These are phyloP conservation scores for Lophochroa leadbeateri DNA, from an alignment of 2,113 vertebrate genomes.

Conservation along the genomic window DNA sequence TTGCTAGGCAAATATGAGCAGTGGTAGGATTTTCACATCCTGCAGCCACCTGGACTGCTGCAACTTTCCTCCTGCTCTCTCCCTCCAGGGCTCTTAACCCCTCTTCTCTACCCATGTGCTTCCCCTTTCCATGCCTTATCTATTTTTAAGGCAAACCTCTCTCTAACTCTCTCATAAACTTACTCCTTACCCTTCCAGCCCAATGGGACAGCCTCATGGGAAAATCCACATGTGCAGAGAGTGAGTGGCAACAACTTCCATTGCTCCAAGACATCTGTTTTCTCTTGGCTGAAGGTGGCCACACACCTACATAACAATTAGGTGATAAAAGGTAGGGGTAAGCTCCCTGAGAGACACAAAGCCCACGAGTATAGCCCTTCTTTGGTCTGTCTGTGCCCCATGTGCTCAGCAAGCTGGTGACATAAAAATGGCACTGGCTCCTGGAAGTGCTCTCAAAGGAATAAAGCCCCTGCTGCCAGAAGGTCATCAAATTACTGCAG, in stretches of 20 bases:
- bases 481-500: background rate
- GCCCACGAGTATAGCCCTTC: background rate
- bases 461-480: background rate
- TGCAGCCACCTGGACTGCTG: background rate
- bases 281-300: background rate
- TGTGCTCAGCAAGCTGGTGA: background rate
- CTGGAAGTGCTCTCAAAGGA: background rate
- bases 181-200: background rate
- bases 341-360: background rate
- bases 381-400: too few species aligned
- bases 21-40: background rate
- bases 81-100: background rate
- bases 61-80: background rate
- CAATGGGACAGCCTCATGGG: background rate
- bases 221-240: background rate
- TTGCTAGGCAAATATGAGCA: conserved; percentile 25
- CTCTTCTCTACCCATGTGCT: background rate
- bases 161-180: background rate
- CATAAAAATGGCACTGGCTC: background rate
- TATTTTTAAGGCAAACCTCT: background rate
- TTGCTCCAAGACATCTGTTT: background rate
- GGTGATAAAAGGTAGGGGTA: background rate
- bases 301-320: background rate
- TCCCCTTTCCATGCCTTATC: background rate
- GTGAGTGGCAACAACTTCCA: background rate